These are phyloP conservation scores for Phrixothrix hirtus DNA, from an alignment of 2,888 invertebrate genomes.

Conservation along the genomic window DNA sequence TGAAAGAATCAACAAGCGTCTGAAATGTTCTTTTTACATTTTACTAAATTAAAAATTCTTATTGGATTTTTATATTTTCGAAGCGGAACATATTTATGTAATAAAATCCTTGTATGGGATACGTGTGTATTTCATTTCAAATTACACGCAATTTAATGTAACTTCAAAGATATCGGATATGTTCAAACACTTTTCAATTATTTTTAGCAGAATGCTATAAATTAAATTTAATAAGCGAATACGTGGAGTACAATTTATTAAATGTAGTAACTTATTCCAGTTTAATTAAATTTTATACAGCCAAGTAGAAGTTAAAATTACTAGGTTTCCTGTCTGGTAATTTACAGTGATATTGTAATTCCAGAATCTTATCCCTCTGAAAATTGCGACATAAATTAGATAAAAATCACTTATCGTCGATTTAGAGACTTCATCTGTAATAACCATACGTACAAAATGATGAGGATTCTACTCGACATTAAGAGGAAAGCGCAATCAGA, in stretches of 20 bases:
- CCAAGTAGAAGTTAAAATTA: too few relatives aligned
- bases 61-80: slow-evolving; percentile 26
- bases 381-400: slow-evolving; percentile 28
- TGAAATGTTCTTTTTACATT: slow-evolving; percentile 17
- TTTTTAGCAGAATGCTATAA: too few relatives aligned
- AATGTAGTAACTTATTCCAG: too few relatives aligned
- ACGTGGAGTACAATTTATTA: too few relatives aligned
- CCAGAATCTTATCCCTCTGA: slow-evolving; percentile 5
- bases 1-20: slow-evolving; percentile 22
- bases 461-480: slow-evolving; percentile 20
- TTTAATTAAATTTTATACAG: too few relatives aligned
- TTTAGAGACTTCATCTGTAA: slow-evolving; percentile 23
- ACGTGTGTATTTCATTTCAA: not conserved
- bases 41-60: slow-evolving; percentile 25
- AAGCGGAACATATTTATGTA: slow-evolving; percentile 3
- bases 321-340: too few relatives aligned
- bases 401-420: slow-evolving; percentile 31
- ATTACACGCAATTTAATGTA: too few relatives aligned
- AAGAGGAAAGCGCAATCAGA: slow-evolving; percentile 31
- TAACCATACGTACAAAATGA: slow-evolving; percentile 26
- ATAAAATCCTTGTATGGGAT: not conserved
- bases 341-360: slow-evolving; percentile 13
- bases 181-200: too few relatives aligned
- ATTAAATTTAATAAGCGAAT: too few relatives aligned
- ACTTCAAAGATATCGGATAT: too few relatives aligned